Percentiles rank a stretch among this genome's conserved stretches.
phyloP scores from a whole-genome alignment of 2,888 invertebrate species.

The Ophion ellenae region DNA sequence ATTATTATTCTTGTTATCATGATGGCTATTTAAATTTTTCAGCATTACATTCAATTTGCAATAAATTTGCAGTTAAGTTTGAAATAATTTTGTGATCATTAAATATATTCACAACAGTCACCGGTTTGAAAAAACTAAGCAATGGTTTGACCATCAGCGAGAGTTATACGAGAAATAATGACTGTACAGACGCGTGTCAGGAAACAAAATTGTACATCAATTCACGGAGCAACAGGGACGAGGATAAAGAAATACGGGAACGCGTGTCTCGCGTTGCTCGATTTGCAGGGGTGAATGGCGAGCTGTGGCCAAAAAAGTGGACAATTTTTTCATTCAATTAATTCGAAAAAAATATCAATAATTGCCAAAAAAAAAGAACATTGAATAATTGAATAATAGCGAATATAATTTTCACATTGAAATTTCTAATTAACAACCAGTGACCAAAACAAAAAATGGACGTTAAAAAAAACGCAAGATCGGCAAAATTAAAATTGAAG shows the following conservation, averaged over 20 bases:
- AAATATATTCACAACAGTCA: conserved; percentile 13
- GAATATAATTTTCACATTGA: not conserved
- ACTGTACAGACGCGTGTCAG: conserved; percentile 41
- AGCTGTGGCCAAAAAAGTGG: not conserved
- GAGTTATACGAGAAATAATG: conserved; percentile 32
- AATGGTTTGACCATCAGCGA: conserved; percentile 40
- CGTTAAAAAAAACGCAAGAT: not conserved
- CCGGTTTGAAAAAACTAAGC: not conserved
- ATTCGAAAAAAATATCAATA: not conserved
- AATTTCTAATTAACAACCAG: not conserved
- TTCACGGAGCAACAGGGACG: conserved; percentile 57
- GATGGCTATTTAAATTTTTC: not conserved
- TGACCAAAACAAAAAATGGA: not conserved
- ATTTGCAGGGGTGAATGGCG: not conserved
- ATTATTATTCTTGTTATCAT: not conserved
- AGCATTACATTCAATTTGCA: not conserved
- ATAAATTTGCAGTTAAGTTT: not conserved
- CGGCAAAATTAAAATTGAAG: not conserved
- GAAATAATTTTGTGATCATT: conserved; percentile 41
- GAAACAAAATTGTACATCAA: conserved; percentile 50
- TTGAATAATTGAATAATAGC: not conserved
- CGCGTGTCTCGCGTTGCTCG: conserved; percentile 6
- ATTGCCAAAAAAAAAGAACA: not conserved
- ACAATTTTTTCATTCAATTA: not conserved
- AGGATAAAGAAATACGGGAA: conserved; percentile 9